phyloP scores from a whole-genome alignment of 1,140 invertebrate species.

The Drosophila serrata region DNA sequence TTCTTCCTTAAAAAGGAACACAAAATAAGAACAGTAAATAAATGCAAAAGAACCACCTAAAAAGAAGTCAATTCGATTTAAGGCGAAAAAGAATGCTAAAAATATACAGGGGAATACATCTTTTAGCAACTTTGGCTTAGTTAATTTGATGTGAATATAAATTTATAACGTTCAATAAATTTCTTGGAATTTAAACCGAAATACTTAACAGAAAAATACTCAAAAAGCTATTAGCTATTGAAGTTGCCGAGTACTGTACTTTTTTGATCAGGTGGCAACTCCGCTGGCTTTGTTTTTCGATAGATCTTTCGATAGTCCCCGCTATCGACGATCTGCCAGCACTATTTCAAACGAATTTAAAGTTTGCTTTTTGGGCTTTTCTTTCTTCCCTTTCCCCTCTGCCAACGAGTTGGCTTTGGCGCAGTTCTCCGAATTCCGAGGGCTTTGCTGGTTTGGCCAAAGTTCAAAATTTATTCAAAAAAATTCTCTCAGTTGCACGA shows the following conservation, averaged over 20 bases:
- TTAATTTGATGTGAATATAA: background rate
- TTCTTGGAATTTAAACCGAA: background rate
- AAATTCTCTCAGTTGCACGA: background rate
- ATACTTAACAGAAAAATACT: background rate
- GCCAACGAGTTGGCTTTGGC: background rate
- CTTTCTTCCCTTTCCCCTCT: background rate
- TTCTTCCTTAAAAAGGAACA: conserved; percentile 14
- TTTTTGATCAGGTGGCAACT: background rate
- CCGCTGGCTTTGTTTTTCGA: background rate
- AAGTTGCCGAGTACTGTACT: background rate
- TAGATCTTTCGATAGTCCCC: background rate
- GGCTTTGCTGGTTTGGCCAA: background rate
- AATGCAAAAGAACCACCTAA: conserved; percentile 19
- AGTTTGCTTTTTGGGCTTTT: background rate
- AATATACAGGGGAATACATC: background rate
- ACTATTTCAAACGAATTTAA: background rate
- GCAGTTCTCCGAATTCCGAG: too few relatives aligned
- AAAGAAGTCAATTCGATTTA: conserved; percentile 35
- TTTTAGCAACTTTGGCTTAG: background rate
- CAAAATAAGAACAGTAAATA: conserved; percentile 2
- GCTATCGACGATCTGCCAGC: background rate
- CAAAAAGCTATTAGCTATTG: background rate
- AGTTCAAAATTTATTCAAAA: background rate
- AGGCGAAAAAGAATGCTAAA: background rate
- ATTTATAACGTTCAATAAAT: background rate